Evolutionary conservation across 2,797 vertebrate species (phyloP).

Genomic region (Platyrinchus mystaceus): DNA sequence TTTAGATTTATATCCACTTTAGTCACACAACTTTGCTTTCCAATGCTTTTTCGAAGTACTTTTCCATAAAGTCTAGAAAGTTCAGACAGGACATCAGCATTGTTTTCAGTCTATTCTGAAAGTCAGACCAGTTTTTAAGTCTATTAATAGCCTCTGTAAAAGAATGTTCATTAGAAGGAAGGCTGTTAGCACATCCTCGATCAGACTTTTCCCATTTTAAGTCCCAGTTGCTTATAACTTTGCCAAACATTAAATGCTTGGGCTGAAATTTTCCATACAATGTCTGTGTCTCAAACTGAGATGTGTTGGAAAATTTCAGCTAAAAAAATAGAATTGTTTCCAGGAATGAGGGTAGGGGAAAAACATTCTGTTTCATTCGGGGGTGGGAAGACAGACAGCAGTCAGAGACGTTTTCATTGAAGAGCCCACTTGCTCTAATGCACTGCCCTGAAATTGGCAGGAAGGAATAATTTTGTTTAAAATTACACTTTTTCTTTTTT

Average conservation of each 20-base stretch:
- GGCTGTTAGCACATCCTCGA: neutral
- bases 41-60: conserved; percentile 20
- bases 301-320: conserved; percentile 37
- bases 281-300: conserved; percentile 15
- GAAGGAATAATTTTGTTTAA: neutral
- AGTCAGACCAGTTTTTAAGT: neutral
- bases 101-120: neutral
- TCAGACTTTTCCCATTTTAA: conserved; percentile 4
- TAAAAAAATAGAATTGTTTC: conserved; percentile 16
- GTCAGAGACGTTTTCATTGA: neutral
- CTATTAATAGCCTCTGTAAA: conserved; percentile 24
- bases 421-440: neutral
- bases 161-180: conserved; percentile 10
- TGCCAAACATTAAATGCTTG: conserved; percentile 13
- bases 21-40: conserved; percentile 34
- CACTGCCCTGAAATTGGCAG: neutral
- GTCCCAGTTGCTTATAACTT: neutral
- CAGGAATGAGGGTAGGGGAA: neutral
- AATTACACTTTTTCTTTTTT: neutral
- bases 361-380: neutral
- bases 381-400: too few relatives aligned
- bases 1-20: conserved; percentile 40
- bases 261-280: conserved; percentile 31
- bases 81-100: conserved; percentile 1
- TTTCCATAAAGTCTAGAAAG: neutral